Evolutionary conservation across 2,113 vertebrate genomes (phyloP).

Genomic region (Trichechus manatus): DNA sequence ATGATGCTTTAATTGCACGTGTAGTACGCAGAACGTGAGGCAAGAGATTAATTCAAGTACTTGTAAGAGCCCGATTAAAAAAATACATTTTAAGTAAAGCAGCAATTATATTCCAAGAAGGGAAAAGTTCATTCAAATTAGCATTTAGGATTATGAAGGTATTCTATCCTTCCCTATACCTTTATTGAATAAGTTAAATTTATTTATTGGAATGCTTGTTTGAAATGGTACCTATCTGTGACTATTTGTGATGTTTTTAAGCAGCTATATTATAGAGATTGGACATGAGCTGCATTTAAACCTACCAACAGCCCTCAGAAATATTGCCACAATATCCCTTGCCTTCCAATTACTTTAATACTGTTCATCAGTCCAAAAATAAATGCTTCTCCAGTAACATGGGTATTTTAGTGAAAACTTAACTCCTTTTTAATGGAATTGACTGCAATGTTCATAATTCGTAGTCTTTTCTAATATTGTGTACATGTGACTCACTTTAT

Average conservation of each 20-base stretch:
- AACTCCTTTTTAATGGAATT: constrained; percentile 74
- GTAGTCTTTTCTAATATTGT: constrained; percentile 53
- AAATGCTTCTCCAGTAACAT: constrained; percentile 72
- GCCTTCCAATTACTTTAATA: constrained; percentile 71
- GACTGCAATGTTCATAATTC: neutral
- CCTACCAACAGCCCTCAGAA: constrained; percentile 10
- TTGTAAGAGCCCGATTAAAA: constrained; percentile 80
- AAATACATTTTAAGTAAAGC: constrained; percentile 74
- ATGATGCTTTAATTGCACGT: constrained; percentile 84
- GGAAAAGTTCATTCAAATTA: constrained; percentile 80
- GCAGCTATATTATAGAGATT: neutral
- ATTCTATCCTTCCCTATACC: constrained; percentile 44
- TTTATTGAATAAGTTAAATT: constrained; percentile 73
- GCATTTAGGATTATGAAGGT: constrained; percentile 68
- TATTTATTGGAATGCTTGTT: constrained; percentile 79
- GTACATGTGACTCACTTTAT: constrained; percentile 60
- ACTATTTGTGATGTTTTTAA: constrained; percentile 53
- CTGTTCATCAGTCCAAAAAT: constrained; percentile 62
- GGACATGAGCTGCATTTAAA: neutral
- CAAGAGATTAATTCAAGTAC: constrained; percentile 77
- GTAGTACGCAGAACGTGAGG: constrained; percentile 81
- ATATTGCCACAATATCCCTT: constrained; percentile 37
- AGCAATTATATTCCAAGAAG: constrained; percentile 72
- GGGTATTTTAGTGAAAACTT: constrained; percentile 76
- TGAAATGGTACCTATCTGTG: constrained; percentile 60